Percentiles rank a stretch among this genome's conserved stretches.
These are phyloP conservation scores for Misgurnus mizolepis DNA, from an alignment of 2,113 vertebrate species.

Conservation along the genomic window DNA sequence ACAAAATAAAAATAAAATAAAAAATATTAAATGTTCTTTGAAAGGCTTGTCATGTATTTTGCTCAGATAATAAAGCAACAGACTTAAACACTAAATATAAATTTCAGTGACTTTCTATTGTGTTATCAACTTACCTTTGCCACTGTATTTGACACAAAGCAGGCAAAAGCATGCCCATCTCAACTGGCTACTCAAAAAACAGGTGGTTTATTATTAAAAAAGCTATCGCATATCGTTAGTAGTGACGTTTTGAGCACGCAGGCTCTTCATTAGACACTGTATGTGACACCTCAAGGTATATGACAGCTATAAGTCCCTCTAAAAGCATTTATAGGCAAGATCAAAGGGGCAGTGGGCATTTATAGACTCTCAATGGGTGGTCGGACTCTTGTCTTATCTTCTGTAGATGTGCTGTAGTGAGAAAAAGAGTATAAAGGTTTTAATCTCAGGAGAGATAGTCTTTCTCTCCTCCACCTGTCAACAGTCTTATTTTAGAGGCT, in stretches of 20 bases:
- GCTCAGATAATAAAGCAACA: too few species aligned
- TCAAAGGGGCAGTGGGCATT: slow-evolving; percentile 2
- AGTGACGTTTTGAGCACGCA: too few species aligned
- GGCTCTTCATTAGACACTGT: background rate
- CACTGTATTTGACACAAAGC: slow-evolving; percentile 5
- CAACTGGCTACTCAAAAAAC: too few species aligned
- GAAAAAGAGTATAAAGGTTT: background rate
- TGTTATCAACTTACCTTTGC: slow-evolving; percentile 14
- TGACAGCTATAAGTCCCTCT: slow-evolving; percentile 6
- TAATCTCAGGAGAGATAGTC: slow-evolving; percentile 39
- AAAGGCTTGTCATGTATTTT: too few species aligned
- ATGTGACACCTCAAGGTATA: slow-evolving; percentile 14
- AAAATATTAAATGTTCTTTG: too few species aligned
- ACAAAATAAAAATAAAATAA: too few species aligned
- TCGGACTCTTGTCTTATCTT: slow-evolving; percentile 2
- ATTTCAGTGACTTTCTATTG: background rate
- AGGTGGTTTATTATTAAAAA: too few species aligned
- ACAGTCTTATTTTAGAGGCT: slow-evolving; percentile 1
- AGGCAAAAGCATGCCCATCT: too few species aligned
- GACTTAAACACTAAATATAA: background rate
- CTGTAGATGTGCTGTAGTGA: slow-evolving; percentile 29
- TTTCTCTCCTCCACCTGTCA: slow-evolving; percentile 27
- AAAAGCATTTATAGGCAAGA: slow-evolving; percentile 2
- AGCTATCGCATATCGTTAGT: too few species aligned
- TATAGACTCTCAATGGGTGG: slow-evolving; percentile 4